Percentiles rank a stretch among this genome's conserved stretches.
Evolutionary conservation across 2,888 invertebrate species (phyloP).

Genomic region (Chydorus sphaericus): DNA sequence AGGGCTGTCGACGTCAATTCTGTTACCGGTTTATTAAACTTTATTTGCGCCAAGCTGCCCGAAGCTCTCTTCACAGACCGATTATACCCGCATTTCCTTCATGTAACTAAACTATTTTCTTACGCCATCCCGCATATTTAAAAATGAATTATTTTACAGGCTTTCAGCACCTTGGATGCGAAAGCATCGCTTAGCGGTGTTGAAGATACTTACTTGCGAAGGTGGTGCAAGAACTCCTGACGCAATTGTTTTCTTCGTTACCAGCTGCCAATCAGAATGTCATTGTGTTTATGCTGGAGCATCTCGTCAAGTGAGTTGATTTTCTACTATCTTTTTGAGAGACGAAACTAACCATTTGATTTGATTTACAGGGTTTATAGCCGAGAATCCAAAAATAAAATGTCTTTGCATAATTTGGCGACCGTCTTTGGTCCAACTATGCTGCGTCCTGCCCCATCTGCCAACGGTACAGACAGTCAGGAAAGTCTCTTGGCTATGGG

Average conservation of each 20-base stretch:
- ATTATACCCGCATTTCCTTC: conserved; percentile 66
- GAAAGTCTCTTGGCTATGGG: conserved; percentile 75
- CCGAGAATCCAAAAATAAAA: conserved; percentile 78
- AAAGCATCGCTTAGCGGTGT: background rate
- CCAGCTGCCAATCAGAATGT: conserved; percentile 77
- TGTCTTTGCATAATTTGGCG: conserved; percentile 87
- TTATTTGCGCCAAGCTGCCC: conserved; percentile 80
- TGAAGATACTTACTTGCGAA: background rate
- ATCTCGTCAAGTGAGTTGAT: conserved; percentile 56
- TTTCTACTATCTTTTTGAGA: background rate
- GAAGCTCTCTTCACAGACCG: conserved; percentile 85
- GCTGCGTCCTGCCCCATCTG: conserved; percentile 54
- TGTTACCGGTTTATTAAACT: conserved; percentile 78
- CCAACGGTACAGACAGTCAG: conserved; percentile 19
- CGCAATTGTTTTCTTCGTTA: conserved; percentile 59
- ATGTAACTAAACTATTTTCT: conserved; percentile 36
- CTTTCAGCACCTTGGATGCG: conserved; percentile 10
- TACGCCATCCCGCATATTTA: conserved; percentile 39
- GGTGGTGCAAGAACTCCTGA: conserved; percentile 10
- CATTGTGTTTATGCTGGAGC: conserved; percentile 71
- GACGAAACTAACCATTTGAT: background rate
- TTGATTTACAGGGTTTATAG: conserved; percentile 56
- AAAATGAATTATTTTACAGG: conserved; percentile 17
- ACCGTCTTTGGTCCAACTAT: conserved; percentile 91
- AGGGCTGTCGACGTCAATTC: conserved; percentile 88